Evolutionary conservation across 2,797 vertebrate genomes (phyloP).

Genomic region (Argyrosomus regius): DNA sequence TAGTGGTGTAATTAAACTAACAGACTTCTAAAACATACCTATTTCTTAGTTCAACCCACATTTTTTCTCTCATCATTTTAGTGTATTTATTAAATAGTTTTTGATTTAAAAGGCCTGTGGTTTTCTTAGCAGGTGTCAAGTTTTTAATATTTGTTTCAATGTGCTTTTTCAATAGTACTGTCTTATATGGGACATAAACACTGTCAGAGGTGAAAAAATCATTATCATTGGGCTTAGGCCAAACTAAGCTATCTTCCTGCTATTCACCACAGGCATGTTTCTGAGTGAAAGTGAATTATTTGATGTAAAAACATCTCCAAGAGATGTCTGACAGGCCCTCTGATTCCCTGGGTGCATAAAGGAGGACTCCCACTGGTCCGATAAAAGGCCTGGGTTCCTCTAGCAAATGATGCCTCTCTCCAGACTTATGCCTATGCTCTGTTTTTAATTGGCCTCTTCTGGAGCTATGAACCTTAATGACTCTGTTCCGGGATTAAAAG

Average conservation of each 20-base stretch:
- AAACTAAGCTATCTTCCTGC: constrained; percentile 12
- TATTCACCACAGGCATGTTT: constrained; percentile 45
- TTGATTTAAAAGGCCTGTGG: neutral
- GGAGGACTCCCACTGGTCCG: constrained; percentile 67
- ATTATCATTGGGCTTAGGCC: constrained; percentile 30
- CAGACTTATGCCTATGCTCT: constrained; percentile 67
- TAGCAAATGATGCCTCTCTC: constrained; percentile 79
- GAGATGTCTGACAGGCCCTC: constrained; percentile 60
- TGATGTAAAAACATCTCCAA: constrained; percentile 64
- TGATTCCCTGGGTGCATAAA: constrained; percentile 66
- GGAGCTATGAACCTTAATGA: constrained; percentile 83
- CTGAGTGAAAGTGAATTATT: constrained; percentile 56
- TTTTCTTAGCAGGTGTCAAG: neutral
- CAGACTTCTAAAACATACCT: neutral
- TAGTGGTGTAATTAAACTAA: neutral
- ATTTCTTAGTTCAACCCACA: neutral
- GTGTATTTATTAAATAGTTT: neutral
- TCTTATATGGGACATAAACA: neutral
- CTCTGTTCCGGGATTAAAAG: constrained; percentile 85
- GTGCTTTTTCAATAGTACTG: neutral
- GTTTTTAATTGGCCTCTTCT: constrained; percentile 85
- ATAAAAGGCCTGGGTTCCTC: constrained; percentile 78
- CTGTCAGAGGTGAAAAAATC: neutral
- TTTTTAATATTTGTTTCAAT: constrained; percentile 10
- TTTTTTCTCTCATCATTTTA: neutral